Evolutionary conservation across 2,797 vertebrate genomes (phyloP).

Genomic region (Chromobotia macracanthus): DNA sequence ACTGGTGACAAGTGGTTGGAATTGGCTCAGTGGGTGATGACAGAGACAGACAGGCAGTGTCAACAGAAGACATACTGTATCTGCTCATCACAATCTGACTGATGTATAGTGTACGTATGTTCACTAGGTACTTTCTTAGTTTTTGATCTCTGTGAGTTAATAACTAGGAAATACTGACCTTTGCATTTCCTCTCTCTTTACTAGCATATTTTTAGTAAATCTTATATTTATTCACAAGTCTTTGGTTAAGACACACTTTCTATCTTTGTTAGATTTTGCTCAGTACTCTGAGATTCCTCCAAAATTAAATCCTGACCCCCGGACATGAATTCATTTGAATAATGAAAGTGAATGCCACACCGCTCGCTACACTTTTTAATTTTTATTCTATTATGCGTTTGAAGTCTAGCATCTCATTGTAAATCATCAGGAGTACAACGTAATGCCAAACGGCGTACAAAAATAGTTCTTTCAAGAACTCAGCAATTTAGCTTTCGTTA

Average conservation of each 20-base stretch:
- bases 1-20: slow-evolving; percentile 62
- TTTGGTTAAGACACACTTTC: not conserved
- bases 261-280: slow-evolving; percentile 14
- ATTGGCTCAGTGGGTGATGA: slow-evolving; percentile 48
- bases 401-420: slow-evolving; percentile 1
- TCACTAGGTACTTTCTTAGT: not conserved
- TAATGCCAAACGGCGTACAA: too few relatives aligned
- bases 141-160: not conserved
- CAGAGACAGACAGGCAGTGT: slow-evolving; percentile 37
- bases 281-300: not conserved
- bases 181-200: not conserved
- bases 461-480: too few relatives aligned
- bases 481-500: too few relatives aligned
- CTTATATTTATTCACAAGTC: not conserved
- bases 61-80: slow-evolving; percentile 34
- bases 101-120: slow-evolving; percentile 53
- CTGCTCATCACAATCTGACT: not conserved
- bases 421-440: too few relatives aligned
- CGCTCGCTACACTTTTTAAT: not conserved
- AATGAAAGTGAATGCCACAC: slow-evolving; percentile 37
- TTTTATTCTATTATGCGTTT: slow-evolving; percentile 18
- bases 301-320: slow-evolving; percentile 39
- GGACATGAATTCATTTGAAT: slow-evolving; percentile 45
- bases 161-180: not conserved
- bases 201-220: not conserved